These are phyloP conservation scores for Gallinago stenura DNA, from an alignment of 2,797 vertebrate genomes.

Conservation along the genomic window DNA sequence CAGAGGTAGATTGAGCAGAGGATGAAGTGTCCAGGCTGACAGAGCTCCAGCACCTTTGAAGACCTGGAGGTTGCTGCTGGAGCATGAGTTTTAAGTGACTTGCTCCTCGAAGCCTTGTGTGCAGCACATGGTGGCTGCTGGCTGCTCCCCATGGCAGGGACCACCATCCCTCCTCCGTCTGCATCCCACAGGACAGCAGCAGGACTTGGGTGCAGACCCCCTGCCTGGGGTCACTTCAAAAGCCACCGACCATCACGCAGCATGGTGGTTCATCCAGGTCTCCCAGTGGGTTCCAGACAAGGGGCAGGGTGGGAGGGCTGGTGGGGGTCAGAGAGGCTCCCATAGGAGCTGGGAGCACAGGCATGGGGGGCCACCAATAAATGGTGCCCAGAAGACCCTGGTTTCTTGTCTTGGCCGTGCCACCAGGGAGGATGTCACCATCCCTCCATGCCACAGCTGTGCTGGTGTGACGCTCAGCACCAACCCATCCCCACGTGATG, in stretches of 20 bases:
- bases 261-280: accelerated
- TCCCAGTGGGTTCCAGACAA: accelerated
- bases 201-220: not conserved
- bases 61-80: not conserved
- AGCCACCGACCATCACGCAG: accelerated
- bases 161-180: not conserved
- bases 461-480: not conserved
- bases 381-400: accelerated
- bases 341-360: accelerated
- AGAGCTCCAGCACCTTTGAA: not conserved
- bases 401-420: not conserved
- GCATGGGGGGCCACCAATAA: accelerated
- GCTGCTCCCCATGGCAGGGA: not conserved
- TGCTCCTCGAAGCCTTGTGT: not conserved
- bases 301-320: not conserved
- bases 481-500: not conserved
- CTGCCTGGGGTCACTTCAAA: not conserved
- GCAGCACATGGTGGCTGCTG: not conserved
- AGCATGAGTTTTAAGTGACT: not conserved
- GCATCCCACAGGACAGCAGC: not conserved
- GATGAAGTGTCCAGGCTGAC: not conserved
- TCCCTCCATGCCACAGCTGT: not conserved
- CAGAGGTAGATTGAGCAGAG: not conserved
- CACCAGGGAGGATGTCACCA: not conserved
- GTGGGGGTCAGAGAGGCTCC: accelerated